Conservation (phyloP, 2,888 invertebrate species). For the Lepetodrilus schrolli region DNA sequence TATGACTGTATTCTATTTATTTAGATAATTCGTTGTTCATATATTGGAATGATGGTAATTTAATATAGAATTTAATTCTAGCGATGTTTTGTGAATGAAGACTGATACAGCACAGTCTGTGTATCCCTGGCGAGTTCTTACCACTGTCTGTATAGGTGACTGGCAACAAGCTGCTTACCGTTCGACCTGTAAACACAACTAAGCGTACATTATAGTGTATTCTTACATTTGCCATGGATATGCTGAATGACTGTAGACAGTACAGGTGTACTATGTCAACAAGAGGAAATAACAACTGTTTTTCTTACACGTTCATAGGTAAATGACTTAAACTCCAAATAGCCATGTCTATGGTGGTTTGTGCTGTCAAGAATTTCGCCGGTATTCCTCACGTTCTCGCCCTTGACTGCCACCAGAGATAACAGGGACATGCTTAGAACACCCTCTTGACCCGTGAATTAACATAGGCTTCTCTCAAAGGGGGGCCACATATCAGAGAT, state of each 20-base stretch:
- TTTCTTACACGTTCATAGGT: background rate
- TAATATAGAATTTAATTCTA: no score
- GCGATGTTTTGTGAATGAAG: no score
- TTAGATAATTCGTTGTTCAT: no score
- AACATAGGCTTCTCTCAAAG: background rate
- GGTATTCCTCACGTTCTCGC: background rate
- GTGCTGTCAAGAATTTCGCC: background rate
- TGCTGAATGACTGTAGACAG: background rate
- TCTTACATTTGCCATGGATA: background rate
- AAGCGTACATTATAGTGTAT: background rate
- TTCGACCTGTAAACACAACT: background rate
- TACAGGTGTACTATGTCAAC: background rate
- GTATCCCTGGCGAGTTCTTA: no score
- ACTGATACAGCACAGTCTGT: no score
- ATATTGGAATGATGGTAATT: no score
- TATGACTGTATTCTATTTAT: no score
- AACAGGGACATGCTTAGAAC: conserved; percentile 9
- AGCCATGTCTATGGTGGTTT: background rate
- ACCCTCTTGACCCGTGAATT: background rate
- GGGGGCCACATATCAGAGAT: background rate
- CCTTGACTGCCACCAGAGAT: background rate
- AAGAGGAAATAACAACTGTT: background rate
- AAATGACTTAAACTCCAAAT: background rate
- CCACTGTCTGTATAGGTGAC: no score
- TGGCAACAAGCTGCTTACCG: no score